phyloP scores from a whole-genome alignment of 2,797 vertebrate genomes.

The Heliangelus exortis region DNA sequence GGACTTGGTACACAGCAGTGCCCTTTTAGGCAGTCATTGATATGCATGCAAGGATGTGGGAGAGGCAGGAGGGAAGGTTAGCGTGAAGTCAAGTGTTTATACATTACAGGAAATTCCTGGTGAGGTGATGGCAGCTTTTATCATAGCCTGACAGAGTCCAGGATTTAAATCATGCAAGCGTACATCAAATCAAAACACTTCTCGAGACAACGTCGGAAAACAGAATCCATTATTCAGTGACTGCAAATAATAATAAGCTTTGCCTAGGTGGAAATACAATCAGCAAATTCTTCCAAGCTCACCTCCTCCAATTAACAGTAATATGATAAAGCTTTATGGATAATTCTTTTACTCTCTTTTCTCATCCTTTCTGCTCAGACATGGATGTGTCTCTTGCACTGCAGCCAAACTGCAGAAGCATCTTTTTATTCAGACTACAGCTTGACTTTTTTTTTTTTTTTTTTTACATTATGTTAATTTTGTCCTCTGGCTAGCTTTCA shows the following conservation, averaged over 20 bases:
- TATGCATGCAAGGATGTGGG: conserved; percentile 79
- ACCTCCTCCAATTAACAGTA: not conserved
- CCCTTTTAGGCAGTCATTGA: conserved; percentile 81
- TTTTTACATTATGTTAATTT: not conserved
- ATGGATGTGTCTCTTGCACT: not conserved
- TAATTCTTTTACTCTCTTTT: conserved; percentile 20
- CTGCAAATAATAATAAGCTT: not conserved
- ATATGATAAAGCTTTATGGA: not conserved
- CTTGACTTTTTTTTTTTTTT: not conserved
- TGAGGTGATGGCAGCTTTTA: conserved; percentile 75
- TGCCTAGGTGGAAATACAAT: not conserved
- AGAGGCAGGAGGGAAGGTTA: conserved; percentile 70
- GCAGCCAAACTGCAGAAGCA: not conserved
- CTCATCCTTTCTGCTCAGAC: not conserved
- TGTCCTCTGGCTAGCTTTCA: not conserved
- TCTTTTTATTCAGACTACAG: not conserved
- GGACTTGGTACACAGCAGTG: conserved; percentile 79
- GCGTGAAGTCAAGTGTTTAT: conserved; percentile 74
- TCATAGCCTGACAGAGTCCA: conserved; percentile 64
- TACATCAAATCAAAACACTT: conserved; percentile 33
- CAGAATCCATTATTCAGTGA: not conserved
- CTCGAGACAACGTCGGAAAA: not conserved
- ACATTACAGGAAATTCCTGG: conserved; percentile 77
- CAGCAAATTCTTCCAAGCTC: not conserved
- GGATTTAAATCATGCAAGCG: conserved; percentile 42